Evolutionary conservation across 64 coral and sea anemone genomes (phyloP).

Genomic region (Actinia equina): DNA sequence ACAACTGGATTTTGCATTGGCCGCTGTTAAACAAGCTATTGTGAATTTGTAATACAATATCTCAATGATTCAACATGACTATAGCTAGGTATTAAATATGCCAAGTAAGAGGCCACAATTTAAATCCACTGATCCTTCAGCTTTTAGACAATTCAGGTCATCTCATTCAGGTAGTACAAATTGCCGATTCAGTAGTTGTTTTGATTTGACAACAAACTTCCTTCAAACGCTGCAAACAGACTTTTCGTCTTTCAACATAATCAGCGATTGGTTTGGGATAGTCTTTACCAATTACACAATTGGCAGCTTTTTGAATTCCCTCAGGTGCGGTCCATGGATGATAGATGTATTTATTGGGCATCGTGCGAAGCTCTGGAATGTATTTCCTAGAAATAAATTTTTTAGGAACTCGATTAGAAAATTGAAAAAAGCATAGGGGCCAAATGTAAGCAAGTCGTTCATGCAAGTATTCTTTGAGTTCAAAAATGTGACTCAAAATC

Average conservation of each 20-base stretch:
- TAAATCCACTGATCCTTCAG: no score
- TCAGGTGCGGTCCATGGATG: slow-evolving; percentile 67
- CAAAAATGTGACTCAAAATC: no score
- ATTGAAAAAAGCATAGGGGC: background rate
- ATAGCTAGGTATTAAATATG: no score
- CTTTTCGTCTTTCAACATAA: slow-evolving; percentile 51
- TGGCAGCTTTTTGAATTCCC: slow-evolving; percentile 51
- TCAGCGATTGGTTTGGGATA: slow-evolving; percentile 64
- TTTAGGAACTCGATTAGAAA: background rate
- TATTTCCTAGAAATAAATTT: slow-evolving; percentile 44
- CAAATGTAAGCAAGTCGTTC: background rate
- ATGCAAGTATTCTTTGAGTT: no score
- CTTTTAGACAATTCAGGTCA: no score
- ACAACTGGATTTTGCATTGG: no score
- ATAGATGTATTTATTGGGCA: slow-evolving; percentile 69
- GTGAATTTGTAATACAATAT: no score
- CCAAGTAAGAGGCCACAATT: no score
- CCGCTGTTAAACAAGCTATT: no score
- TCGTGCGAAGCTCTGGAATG: slow-evolving; percentile 50
- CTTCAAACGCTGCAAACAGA: slow-evolving; percentile 47
- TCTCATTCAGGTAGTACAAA: background rate
- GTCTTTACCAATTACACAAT: slow-evolving; percentile 63
- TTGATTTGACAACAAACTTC: slow-evolving; percentile 33
- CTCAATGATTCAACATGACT: no score
- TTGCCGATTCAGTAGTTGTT: background rate